Conservation (phyloP, 2,113 vertebrate species). For the Brachionichthys hirsutus region DNA sequence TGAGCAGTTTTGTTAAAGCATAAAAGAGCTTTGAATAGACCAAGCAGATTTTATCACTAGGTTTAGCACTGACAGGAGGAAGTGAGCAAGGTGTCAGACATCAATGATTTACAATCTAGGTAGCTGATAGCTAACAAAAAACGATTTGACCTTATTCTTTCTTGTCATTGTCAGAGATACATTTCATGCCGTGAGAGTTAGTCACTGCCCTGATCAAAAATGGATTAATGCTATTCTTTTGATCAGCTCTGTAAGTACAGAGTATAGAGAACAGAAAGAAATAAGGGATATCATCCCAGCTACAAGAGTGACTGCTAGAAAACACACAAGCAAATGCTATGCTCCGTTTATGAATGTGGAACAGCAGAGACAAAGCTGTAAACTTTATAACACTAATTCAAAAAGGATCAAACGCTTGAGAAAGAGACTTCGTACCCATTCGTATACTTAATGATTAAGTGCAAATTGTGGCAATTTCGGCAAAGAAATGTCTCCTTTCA, state of each 20-base stretch:
- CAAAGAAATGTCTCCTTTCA: slow-evolving; percentile 12
- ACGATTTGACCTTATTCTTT: too few species aligned
- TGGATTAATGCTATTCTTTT: too few species aligned
- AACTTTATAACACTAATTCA: neutral
- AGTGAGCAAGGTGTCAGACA: slow-evolving; percentile 2
- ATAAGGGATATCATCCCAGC: too few species aligned
- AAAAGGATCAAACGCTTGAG: slow-evolving; percentile 2
- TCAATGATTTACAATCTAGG: neutral
- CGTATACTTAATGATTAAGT: slow-evolving; percentile 17
- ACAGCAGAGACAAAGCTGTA: neutral
- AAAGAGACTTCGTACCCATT: slow-evolving; percentile 21
- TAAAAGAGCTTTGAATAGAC: neutral
- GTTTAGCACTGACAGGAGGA: neutral
- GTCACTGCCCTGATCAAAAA: too few species aligned
- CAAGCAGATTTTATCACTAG: slow-evolving; percentile 5
- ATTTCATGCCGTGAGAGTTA: too few species aligned
- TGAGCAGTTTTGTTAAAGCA: neutral
- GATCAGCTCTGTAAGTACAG: too few species aligned
- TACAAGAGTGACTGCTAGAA: too few species aligned
- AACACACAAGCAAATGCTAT: too few species aligned
- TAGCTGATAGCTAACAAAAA: too few species aligned
- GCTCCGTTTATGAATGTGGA: neutral
- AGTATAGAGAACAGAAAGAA: too few species aligned
- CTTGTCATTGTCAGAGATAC: too few species aligned
- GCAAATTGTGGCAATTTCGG: slow-evolving; percentile 14